Conservation (phyloP, 2,888 invertebrate genomes). For the Caenorhabditis wallacei region DNA sequence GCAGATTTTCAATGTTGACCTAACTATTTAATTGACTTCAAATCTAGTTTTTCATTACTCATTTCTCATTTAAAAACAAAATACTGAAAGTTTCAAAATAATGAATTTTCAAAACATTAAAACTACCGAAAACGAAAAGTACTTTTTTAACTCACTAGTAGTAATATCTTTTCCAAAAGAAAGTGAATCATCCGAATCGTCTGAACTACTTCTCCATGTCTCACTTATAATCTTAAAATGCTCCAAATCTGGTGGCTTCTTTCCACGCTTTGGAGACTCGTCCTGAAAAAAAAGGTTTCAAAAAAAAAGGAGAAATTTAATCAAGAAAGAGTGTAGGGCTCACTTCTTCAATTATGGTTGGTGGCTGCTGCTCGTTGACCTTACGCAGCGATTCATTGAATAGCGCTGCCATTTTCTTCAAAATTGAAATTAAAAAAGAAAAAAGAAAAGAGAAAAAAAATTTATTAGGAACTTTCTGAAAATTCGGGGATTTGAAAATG, state of each 20-base stretch:
- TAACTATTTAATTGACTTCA: not conserved
- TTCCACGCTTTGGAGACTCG: slow-evolving; percentile 45
- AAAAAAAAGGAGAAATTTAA: slow-evolving; percentile 16
- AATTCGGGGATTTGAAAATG: too few relatives aligned
- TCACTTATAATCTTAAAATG: slow-evolving; percentile 56
- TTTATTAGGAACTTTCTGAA: too few relatives aligned
- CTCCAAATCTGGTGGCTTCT: slow-evolving; percentile 55
- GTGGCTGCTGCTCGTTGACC: slow-evolving; percentile 51
- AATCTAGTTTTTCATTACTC: too few relatives aligned
- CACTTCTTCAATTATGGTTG: slow-evolving; percentile 60
- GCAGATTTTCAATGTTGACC: not conserved
- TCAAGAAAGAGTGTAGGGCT: slow-evolving; percentile 11
- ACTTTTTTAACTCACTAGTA: slow-evolving; percentile 51
- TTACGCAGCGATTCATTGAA: slow-evolving; percentile 58
- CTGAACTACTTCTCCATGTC: slow-evolving; percentile 54
- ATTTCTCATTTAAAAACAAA: too few relatives aligned
- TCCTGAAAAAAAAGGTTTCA: slow-evolving; percentile 30
- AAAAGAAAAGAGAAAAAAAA: not conserved
- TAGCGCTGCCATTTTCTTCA: slow-evolving; percentile 30
- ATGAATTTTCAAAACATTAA: too few relatives aligned
- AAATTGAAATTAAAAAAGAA: not conserved
- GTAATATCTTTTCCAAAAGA: slow-evolving; percentile 58
- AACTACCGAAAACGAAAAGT: too few relatives aligned
- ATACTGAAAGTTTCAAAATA: too few relatives aligned
- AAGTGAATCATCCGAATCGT: slow-evolving; percentile 64